Base-by-base conservation (phyloP, 35 echinoderm and acorn worm genomes). In the Acanthaster planci region DNA sequence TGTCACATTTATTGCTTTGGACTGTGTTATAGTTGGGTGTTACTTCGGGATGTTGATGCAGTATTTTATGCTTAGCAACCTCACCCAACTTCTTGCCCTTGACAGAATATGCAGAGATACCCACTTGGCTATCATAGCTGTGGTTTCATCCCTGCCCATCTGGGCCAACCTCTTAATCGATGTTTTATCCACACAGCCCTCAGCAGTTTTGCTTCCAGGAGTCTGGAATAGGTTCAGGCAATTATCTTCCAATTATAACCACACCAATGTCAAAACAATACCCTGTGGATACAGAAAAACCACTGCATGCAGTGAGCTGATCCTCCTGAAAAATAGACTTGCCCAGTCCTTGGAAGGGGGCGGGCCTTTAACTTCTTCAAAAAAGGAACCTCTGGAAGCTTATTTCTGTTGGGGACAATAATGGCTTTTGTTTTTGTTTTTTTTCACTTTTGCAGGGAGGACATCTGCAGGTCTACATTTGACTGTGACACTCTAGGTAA, bases 401-500 rank as follows among this genome's bases (percentile, higher is more conserved):
- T 31, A 10, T 2, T 31, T 10, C 21, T 2, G 64, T 72, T 21
- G 64, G 64, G 10, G 23, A 34, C 30, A 31, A 67, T 7, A 7
- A 23, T 67, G 0, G 64, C 19, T 72, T 72, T 72, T 23, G 7
- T 72, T 72, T 72, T 9, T 87, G 22, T 78, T 56, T 51, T 87
- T 79, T 78, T 60, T 15, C n/a, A n/a, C 23, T 78, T 27, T 89
- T 89, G 58, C 68, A 89, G 87, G 87, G 79, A 89, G 76, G 87
- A 89, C 76, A 89, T 89, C 52, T 89, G 87, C 76, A 79, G 87
- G 19, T 89, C 87, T 51, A 80, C 56, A 38, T 67, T 80, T 52
- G 87, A 89, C 29, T 89, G 87, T 84, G 87, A 89, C 87, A 89
- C 87, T 67, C 68, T 89, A 83, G 87, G 87, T 89, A 89, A 89